These are phyloP conservation scores for Clarias batrachus DNA, from an alignment of 2,113 vertebrate species.

Conservation along the genomic window DNA sequence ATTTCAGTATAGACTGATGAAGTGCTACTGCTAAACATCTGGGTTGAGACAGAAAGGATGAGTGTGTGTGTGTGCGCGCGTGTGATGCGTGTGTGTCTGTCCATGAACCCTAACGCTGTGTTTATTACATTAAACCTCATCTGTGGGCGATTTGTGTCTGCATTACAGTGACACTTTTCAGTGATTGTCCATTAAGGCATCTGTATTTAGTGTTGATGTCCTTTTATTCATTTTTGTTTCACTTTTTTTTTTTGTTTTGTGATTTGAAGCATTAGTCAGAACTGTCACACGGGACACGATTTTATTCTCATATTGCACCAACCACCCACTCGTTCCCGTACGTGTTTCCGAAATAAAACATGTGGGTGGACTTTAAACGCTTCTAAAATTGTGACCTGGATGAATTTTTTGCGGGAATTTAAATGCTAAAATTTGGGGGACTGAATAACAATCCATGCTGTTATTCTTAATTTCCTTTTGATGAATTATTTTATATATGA, in stretches of 20 bases:
- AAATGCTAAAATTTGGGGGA: slow-evolving; percentile 33
- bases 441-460: slow-evolving; percentile 53
- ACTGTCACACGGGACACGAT: slow-evolving; percentile 11
- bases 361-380: slow-evolving; percentile 30
- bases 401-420: slow-evolving; percentile 26
- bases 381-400: slow-evolving; percentile 38
- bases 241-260: neutral
- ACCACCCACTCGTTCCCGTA: neutral
- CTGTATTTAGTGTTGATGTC: slow-evolving; percentile 14
- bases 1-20: slow-evolving; percentile 55
- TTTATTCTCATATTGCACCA: slow-evolving; percentile 39
- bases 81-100: neutral
- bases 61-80: slow-evolving; percentile 38
- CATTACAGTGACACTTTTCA: slow-evolving; percentile 41
- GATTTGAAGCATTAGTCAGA: slow-evolving; percentile 14
- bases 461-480: slow-evolving; percentile 56
- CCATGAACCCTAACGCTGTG: slow-evolving; percentile 18
- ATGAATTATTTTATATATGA: slow-evolving; percentile 55
- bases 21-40: slow-evolving; percentile 47
- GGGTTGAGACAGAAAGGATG: slow-evolving; percentile 46
- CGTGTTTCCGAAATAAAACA: slow-evolving; percentile 17
- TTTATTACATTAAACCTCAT: slow-evolving; percentile 14
- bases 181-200: slow-evolving; percentile 40
- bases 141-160: slow-evolving; percentile 31
- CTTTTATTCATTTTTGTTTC: neutral